Evolutionary conservation across 2,113 vertebrate genomes (phyloP), one percentile per base, ranked within the genome.

Genomic region (Halcyon senegalensis): DNA sequence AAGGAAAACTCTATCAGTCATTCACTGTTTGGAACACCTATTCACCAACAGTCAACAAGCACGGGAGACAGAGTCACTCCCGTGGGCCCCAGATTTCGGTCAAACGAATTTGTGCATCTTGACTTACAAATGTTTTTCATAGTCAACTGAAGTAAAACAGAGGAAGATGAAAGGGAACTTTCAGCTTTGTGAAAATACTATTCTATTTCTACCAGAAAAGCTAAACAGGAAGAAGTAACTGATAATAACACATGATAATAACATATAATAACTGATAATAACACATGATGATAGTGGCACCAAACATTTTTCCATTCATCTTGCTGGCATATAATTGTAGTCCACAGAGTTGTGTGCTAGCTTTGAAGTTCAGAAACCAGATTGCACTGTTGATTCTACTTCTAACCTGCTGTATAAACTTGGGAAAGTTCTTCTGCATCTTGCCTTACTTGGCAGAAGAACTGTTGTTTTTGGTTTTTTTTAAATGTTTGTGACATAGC

Each of bases 41-140:
- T 19, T 8, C 2, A 60, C 7, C 16, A 46, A 39, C 1, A 44
- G 17, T 39, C 27, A 80, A 41, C 5, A 59, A 73, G 16, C 5
- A 48, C 0, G 1, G 15, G 33, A 73, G 20, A 72, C 1, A 43
- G 44, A 73, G 3, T 15, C 11, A 2, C 33, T 59, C 16, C 9
- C 73, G 25, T 56, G 13, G 18, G 16, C 10, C 28, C 2, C 37
- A 63, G 31, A 63, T 44, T 73, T 72, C 50, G 12, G 11, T 27
- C 28, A 31, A 7, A 25, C 12, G 4, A 3, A 48, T 75, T 67
- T 89, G 2, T 72, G 25, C 7, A 1, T 37, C 25, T 75, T 82
- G 16, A 12, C 4, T 72, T 68, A 72, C 6, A 5, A 60, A 50
- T 14, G 4, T 18, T 62, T 62, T 82, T 37, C 77, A 33, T 56